These are phyloP conservation scores for Magallana ariakensis DNA, from an alignment of 1,140 invertebrate species.

Conservation along the genomic window DNA sequence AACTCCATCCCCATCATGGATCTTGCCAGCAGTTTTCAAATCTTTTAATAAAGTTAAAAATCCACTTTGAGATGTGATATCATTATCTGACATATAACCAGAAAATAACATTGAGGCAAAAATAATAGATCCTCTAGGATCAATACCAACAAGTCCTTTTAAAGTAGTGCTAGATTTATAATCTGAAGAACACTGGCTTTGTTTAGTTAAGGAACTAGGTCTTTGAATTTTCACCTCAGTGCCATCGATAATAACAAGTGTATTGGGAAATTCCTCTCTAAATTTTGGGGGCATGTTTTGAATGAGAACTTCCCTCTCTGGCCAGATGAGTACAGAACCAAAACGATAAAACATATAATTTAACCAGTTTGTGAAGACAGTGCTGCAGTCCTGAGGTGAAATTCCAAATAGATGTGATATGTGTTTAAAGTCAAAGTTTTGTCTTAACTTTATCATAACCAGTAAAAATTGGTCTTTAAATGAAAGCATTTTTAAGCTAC, in stretches of 20 bases:
- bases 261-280: constrained; percentile 50
- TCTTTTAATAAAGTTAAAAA: background rate
- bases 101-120: constrained; percentile 52
- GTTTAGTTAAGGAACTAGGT: background rate
- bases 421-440: constrained; percentile 19
- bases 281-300: constrained; percentile 54
- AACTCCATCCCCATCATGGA: background rate
- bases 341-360: no score
- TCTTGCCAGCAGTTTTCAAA: no score
- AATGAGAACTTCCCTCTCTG: no score
- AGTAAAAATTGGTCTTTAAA: constrained; percentile 29
- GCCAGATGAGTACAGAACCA: constrained; percentile 53
- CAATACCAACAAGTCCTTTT: constrained; percentile 53
- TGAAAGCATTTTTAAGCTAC: background rate
- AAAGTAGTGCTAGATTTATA: constrained; percentile 55
- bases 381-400: constrained; percentile 18
- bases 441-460: constrained; percentile 37
- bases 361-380: constrained; percentile 50
- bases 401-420: constrained; percentile 4
- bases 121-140: constrained; percentile 51
- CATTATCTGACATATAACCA: background rate
- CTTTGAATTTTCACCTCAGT: constrained; percentile 56
- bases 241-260: constrained; percentile 56
- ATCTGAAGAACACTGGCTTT: constrained; percentile 53
- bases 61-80: background rate